Conservation (phyloP, 2,888 invertebrate genomes). For the Amaurobius ferox region DNA sequence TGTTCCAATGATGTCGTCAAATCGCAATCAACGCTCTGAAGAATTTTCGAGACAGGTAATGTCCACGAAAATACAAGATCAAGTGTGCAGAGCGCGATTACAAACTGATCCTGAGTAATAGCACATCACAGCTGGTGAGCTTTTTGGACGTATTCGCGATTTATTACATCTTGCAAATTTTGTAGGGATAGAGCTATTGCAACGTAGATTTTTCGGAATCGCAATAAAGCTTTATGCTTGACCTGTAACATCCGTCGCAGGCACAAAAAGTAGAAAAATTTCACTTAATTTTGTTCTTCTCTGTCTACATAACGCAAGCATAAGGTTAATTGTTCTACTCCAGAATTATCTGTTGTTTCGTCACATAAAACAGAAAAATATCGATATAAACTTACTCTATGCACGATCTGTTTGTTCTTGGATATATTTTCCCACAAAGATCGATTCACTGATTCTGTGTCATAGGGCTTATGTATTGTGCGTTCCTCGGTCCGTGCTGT, state of each 20-base stretch:
- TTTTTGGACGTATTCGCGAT: neutral
- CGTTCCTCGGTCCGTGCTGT: too few relatives aligned
- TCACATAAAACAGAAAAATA: neutral
- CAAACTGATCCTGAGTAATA: constrained; percentile 1
- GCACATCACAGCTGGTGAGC: constrained; percentile 12
- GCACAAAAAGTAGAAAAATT: neutral
- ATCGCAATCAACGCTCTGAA: constrained; percentile 1
- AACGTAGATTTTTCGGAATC: neutral
- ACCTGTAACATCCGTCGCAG: neutral
- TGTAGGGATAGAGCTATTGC: neutral
- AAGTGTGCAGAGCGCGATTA: neutral
- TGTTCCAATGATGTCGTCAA: neutral
- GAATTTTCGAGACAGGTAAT: neutral
- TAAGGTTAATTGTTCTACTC: neutral
- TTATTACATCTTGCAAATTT: neutral
- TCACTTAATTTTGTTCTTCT: neutral
- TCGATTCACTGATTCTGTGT: neutral
- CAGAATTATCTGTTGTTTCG: neutral
- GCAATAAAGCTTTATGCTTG: neutral
- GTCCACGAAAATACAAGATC: neutral
- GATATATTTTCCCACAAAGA: neutral
- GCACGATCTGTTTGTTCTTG: neutral
- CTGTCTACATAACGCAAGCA: neutral
- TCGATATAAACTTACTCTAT: neutral
- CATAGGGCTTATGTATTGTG: neutral